Conservation (phyloP, 2,113 vertebrate species). For the Aphelocoma coerulescens region DNA sequence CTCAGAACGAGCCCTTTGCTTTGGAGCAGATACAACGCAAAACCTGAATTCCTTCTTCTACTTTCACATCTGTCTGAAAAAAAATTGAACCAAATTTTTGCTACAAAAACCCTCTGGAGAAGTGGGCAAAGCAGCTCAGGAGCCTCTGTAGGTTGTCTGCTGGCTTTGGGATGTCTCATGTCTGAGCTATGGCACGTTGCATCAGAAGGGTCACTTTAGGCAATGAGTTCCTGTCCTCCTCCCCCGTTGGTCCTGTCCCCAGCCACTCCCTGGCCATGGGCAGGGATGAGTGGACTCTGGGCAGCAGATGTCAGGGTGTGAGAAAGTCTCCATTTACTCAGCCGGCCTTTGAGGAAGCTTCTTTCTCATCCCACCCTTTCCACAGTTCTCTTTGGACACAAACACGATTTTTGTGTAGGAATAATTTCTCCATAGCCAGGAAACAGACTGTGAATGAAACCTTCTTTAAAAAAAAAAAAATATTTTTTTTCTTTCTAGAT, state of each 20-base stretch:
- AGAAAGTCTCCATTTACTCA: not conserved
- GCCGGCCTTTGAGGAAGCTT: not conserved
- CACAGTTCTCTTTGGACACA: not conserved
- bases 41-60: not conserved
- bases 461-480: not conserved
- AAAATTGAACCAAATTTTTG: not conserved
- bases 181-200: not conserved
- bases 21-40: not conserved
- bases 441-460: not conserved
- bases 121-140: not conserved
- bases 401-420: not conserved
- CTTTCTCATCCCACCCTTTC: slow-evolving; percentile 7
- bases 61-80: not conserved
- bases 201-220: not conserved
- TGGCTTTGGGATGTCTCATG: rapidly evolving
- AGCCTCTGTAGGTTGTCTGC: not conserved
- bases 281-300: not conserved
- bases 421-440: not conserved
- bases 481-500: not conserved
- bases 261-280: not conserved
- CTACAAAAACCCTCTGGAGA: not conserved
- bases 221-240: not conserved
- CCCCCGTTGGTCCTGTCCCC: not conserved
- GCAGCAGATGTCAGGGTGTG: slow-evolving; percentile 1
- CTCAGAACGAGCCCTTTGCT: not conserved